These are phyloP conservation scores for Sylvia borin DNA, from an alignment of 2,797 vertebrate genomes.

Conservation along the genomic window DNA sequence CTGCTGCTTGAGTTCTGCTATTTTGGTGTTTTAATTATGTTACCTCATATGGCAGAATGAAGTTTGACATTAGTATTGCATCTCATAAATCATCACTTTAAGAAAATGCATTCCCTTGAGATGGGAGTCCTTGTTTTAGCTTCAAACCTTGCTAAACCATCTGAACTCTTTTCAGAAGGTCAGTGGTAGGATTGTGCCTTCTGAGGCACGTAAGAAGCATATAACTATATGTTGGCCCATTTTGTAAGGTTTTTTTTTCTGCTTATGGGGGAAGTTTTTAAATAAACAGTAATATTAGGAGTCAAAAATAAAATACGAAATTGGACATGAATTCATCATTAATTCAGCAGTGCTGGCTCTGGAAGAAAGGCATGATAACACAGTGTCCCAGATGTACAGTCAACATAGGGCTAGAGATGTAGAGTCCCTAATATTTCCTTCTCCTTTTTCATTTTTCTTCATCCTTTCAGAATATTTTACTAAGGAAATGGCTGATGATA, in stretches of 20 bases:
- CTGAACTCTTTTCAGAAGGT: neutral
- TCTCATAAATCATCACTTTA: constrained; percentile 11
- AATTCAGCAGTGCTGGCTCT: neutral
- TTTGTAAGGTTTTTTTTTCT: neutral
- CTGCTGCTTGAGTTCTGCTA: neutral
- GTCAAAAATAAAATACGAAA: neutral
- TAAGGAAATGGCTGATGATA: neutral
- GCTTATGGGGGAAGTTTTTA: neutral
- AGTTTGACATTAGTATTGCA: constrained; percentile 8
- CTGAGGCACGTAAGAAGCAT: neutral
- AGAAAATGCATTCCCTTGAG: neutral
- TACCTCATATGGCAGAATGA: neutral
- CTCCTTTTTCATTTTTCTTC: neutral
- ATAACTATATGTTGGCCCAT: neutral
- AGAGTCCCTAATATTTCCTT: neutral
- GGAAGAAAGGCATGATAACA: neutral
- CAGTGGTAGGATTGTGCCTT: neutral
- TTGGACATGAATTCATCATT: neutral
- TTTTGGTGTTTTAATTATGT: neutral
- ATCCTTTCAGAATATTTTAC: neutral
- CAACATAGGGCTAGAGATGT: neutral
- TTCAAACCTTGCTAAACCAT: neutral
- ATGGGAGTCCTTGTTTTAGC: neutral
- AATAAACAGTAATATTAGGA: neutral
- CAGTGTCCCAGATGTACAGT: neutral